Evolutionary conservation across 2,888 invertebrate species (phyloP).

Genomic region (Lasioglossum morio): DNA sequence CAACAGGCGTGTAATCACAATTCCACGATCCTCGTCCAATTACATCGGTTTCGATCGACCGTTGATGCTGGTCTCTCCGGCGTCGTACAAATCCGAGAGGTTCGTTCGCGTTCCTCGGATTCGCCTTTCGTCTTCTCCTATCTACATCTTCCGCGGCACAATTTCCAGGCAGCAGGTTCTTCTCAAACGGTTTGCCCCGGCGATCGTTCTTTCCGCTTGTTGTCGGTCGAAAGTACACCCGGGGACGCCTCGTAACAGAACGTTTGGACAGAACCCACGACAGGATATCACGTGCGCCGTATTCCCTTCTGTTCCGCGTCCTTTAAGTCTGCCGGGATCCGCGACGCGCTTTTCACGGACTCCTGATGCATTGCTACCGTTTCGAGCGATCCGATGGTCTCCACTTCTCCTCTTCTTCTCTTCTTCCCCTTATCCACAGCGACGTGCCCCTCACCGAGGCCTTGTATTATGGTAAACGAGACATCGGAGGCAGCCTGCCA

Average conservation of each 20-base stretch:
- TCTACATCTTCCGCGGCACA: constrained; percentile 36
- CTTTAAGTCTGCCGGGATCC: constrained; percentile 58
- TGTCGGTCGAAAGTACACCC: constrained; percentile 47
- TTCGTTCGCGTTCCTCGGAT: constrained; percentile 21
- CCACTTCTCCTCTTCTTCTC: constrained; percentile 35
- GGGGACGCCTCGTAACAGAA: constrained; percentile 52
- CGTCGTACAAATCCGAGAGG: constrained; percentile 26
- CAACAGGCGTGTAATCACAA: constrained; percentile 7
- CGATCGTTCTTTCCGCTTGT: constrained; percentile 50
- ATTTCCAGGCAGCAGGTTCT: constrained; percentile 40
- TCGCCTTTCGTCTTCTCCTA: constrained; percentile 3
- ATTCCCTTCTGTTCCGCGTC: constrained; percentile 48
- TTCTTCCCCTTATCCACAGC: constrained; percentile 20
- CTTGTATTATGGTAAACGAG: constrained; percentile 80
- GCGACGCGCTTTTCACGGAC: constrained; percentile 60
- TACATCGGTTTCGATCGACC: constrained; percentile 18
- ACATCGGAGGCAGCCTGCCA: constrained; percentile 75
- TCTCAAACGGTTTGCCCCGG: background rate
- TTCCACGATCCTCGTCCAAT: constrained; percentile 15
- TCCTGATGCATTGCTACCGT: constrained; percentile 75
- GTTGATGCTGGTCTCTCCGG: constrained; percentile 5
- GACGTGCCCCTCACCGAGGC: constrained; percentile 57
- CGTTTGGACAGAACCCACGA: constrained; percentile 60
- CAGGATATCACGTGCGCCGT: constrained; percentile 69
- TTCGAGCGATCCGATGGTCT: constrained; percentile 43